Evolutionary conservation across 2,888 invertebrate genomes (phyloP).

Genomic region (Rhagonycha fulva): DNA sequence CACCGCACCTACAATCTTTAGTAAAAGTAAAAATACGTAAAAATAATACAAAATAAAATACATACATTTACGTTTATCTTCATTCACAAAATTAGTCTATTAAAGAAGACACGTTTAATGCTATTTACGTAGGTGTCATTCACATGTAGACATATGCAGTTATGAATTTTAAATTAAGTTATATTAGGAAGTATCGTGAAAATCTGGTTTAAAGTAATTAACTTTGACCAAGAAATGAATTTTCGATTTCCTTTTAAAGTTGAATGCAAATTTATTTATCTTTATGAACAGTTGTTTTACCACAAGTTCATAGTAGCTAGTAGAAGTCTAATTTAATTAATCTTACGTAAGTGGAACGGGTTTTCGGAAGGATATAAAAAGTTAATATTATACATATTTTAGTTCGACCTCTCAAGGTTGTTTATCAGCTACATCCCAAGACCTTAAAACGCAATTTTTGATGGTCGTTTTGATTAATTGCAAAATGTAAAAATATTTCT

Average conservation of each 20-base stretch:
- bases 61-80: neutral
- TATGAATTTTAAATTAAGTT: neutral
- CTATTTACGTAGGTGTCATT: neutral
- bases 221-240: neutral
- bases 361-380: conserved; percentile 2
- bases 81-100: neutral
- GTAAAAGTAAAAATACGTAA: neutral
- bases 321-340: neutral
- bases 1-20: neutral
- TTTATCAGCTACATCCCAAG: neutral
- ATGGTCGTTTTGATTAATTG: neutral
- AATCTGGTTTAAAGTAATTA: neutral
- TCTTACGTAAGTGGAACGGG: conserved; percentile 9
- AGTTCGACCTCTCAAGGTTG: conserved; percentile 12
- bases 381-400: conserved; percentile 1
- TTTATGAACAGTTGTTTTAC: neutral
- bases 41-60: neutral
- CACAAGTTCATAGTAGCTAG: neutral
- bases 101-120: neutral
- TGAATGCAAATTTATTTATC: neutral
- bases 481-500: neutral
- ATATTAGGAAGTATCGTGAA: neutral
- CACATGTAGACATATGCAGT: neutral
- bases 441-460: neutral
- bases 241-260: neutral